Conservation (phyloP, 2,888 invertebrate species). For the Nezara viridula region DNA sequence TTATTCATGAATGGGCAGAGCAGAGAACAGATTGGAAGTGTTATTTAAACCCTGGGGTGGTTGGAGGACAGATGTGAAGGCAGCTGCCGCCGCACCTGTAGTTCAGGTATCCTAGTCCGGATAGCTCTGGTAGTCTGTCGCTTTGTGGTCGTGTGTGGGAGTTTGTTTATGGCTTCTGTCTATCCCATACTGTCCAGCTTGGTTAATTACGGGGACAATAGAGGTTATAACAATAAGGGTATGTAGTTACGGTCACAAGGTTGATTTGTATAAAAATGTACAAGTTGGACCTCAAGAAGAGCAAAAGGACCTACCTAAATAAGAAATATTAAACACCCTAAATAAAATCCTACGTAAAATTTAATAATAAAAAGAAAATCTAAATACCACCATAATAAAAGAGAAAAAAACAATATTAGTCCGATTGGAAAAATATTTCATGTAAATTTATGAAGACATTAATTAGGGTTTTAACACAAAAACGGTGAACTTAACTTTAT, state of each 20-base stretch:
- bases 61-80: neutral
- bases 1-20: constrained; percentile 10
- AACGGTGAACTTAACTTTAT: too few relatives aligned
- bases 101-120: neutral
- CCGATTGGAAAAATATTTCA: too few relatives aligned
- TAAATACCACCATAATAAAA: too few relatives aligned
- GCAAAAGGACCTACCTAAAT: too few relatives aligned
- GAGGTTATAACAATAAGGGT: neutral
- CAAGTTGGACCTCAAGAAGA: too few relatives aligned
- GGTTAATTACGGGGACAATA: neutral
- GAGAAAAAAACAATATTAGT: too few relatives aligned
- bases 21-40: constrained; percentile 19
- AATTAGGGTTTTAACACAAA: too few relatives aligned
- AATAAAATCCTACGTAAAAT: too few relatives aligned
- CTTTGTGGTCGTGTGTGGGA: neutral
- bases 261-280: neutral
- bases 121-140: neutral
- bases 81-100: constrained; percentile 26
- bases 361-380: too few relatives aligned
- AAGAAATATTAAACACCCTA: too few relatives aligned
- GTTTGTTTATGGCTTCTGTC: constrained; percentile 23
- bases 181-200: neutral
- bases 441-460: too few relatives aligned
- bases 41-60: constrained; percentile 18
- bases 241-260: neutral